Base-by-base conservation (phyloP, 2,888 invertebrate species). In the Drosophila meridionalis region DNA sequence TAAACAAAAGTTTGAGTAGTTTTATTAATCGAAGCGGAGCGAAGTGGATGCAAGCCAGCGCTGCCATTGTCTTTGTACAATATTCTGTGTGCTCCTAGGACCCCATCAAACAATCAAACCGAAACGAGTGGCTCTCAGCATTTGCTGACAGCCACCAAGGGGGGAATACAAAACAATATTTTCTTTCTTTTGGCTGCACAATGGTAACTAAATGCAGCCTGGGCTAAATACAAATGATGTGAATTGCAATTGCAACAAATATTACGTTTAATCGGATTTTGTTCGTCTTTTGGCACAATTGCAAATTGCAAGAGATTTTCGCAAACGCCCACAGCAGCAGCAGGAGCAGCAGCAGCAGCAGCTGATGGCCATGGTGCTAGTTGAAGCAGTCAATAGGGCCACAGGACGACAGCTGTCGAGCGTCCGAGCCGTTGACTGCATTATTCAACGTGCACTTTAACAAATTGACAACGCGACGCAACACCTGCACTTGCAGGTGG, bases 391-490 rank as follows among this genome's bases (percentile, higher is more conserved):
- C 68, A 71, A 74, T 73, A 74, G 64, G 55, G 62, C 47, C 62
- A 42, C 36, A 59, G 61, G 30, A 56, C 11, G 26, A 64, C 55
- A 67, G 50, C 45, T 47, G 63, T 34, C 53, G 56, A 45, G 20
- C 53, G 70, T 47, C 58, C 60, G 20, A 74, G 56, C 50, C 59
- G 67, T 52, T 62, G 67, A 42, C 69, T 81, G 74, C 74, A 81
- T 87, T 76, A 83, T 83, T 77, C 75, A 89, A 78, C 77, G 73
- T 72, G 86, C 89, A 87, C 90, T 87, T 79, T 78, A 75, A 87
- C 71, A 89, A 90, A 87, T 87, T 87, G 84, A 79, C 66, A 73
- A 63, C 32, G 58, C 40, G 32, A 34, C 45, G 40, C 47, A 59
- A 36, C 59, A 70, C 66, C 84, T 69, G 75, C 42, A 28, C 20